Evolutionary conservation across 2,888 invertebrate genomes (phyloP), one percentile per base, ranked within the genome.

Genomic region (Tenthredo mesomela): DNA sequence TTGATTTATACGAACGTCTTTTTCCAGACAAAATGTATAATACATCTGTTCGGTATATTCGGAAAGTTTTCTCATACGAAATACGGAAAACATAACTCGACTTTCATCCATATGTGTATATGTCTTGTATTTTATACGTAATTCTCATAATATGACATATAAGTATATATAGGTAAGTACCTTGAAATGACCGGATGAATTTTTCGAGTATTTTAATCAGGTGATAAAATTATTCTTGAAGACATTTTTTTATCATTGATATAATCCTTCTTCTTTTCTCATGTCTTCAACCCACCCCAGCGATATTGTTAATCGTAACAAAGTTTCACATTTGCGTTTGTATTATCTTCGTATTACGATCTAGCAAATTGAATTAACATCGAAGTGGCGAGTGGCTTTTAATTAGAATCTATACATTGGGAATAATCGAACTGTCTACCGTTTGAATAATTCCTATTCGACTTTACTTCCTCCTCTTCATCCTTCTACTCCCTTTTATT

Each of bases 1-100:
- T 40, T 50, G 77, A 77, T 54, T 77, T 77, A 77, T 77, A 29
- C 29, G 54, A 50, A 18, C 37, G 40, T 77, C 29, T 77, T 77
- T 73, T 43, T 9, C 21, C 4, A 73, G 71, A 25, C 21, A 43
- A 43, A 40, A 73, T 73, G 43, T 43, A 67, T 67, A 73, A 43
- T 21, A 73, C 71, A 21, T 73, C 71, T 40, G n/a, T 40, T 43
- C n/a, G 71, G 43, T 73, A 43, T 43, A 29, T 67, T 29, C 21
- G 67, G 33, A 18, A 67, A 67, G 33, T 67, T 67, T 67, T 67
- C 67, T 29, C 33, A 33, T 67, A 33, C 25, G 18, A 67, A 67
- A 67, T 33, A 67, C 33, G 33, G 33, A 33, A 67, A 33, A 29
- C 7, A 33, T 61, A n/a, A n/a, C 54, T 54, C n/a, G n/a, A 6